Evolutionary conservation across 2,113 vertebrate genomes (phyloP).

Genomic region (Perca schrenkii): DNA sequence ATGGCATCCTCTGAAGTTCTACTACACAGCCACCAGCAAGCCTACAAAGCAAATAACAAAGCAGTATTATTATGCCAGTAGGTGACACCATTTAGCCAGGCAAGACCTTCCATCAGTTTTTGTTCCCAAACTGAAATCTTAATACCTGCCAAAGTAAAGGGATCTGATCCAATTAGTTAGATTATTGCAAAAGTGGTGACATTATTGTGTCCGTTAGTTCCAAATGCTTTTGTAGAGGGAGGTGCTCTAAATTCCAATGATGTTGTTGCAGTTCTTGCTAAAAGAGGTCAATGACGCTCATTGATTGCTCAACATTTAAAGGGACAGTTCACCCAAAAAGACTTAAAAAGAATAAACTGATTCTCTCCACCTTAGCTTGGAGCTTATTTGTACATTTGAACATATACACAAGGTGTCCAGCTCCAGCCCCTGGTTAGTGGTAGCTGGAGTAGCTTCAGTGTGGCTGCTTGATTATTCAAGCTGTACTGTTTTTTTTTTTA

Average conservation of each 20-base stretch:
- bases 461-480: neutral
- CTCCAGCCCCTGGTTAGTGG: neutral
- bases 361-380: neutral
- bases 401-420: neutral
- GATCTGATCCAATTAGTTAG: neutral
- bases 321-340: neutral
- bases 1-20: neutral
- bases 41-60: neutral
- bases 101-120: neutral
- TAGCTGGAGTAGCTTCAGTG: too few species aligned
- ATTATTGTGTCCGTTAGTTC: neutral
- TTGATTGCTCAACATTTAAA: neutral
- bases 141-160: neutral
- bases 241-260: neutral
- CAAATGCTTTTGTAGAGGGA: neutral
- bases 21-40: neutral
- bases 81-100: neutral
- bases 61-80: neutral
- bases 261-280: slow-evolving; percentile 22
- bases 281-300: slow-evolving; percentile 8
- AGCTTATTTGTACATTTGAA: too few species aligned
- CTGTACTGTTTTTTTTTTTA: neutral
- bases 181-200: neutral
- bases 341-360: neutral
- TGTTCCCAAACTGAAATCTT: neutral